These are phyloP conservation scores for Oplegnathus fasciatus DNA, from an alignment of 2,113 vertebrate species.

Conservation along the genomic window DNA sequence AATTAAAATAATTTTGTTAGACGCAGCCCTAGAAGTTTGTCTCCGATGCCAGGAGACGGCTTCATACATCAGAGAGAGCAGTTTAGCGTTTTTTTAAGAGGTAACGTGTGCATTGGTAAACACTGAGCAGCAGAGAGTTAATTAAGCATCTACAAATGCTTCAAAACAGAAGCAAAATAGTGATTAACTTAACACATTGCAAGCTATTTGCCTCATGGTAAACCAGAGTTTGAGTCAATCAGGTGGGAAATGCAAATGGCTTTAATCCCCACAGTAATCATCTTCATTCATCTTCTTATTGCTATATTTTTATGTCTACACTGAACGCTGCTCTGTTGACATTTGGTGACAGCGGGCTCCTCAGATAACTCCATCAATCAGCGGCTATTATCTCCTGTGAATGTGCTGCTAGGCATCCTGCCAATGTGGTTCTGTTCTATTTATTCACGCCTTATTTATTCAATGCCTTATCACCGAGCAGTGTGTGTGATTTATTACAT, in stretches of 20 bases:
- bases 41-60: neutral
- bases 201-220: neutral
- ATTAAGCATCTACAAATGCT: conserved; percentile 19
- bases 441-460: conserved; percentile 14
- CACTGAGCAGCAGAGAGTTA: conserved; percentile 18
- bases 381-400: conserved; percentile 34
- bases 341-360: conserved; percentile 16
- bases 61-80: neutral
- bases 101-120: conserved; percentile 8
- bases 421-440: conserved; percentile 7
- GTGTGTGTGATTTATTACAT: neutral
- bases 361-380: conserved; percentile 28
- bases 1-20: neutral
- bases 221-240: conserved; percentile 29
- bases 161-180: neutral
- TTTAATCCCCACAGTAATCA: conserved; percentile 50
- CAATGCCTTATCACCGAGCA: conserved; percentile 19
- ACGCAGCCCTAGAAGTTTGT: neutral
- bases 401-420: conserved; percentile 16
- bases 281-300: conserved; percentile 21
- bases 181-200: conserved; percentile 13
- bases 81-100: neutral
- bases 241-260: conserved; percentile 24
- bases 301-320: conserved; percentile 15
- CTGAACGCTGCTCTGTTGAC: conserved; percentile 21